Evolutionary conservation across 1,140 invertebrate species (phyloP), one percentile per base, ranked within the genome.

Genomic region (Drosophila subobscura): DNA sequence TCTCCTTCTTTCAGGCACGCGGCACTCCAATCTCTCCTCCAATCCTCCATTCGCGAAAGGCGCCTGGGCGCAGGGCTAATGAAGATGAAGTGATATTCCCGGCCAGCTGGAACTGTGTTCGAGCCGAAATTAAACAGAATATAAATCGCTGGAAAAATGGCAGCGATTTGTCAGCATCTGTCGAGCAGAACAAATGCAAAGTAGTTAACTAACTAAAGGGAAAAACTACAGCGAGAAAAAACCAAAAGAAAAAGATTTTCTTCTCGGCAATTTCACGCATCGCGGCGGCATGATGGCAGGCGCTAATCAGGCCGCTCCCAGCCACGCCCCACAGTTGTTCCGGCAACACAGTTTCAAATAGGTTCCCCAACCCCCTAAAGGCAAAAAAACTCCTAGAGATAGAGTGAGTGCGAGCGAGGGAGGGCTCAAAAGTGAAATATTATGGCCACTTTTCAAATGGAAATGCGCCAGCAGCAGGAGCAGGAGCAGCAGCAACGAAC

Each of bases 401-500:
- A 47, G 40, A 40, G 25, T 37, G 40, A 40, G 40, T 20, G 27
- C 46, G 8, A 54, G 44, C 44, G 22, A 29, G 23, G 45, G 27
- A 41, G 41, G 49, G 55, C 60, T 68, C 74, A 63, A 37, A 51
- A 79, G 78, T 79, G 72, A 89, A 89, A 83, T 89, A 83, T 88
- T 79, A 88, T 88, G 83, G 83, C 83, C 83, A 88, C 84, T 88
- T 88, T 88, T 88, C 83, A 88, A 88, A 83, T 88, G 78, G 83
- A 88, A 88, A 83, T 66, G 64, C 75, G 67, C 66, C 80, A 89
- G 64, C 73, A 74, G 47, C 72, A 79, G 50, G 52, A 77, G 27
- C 61, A 72, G 57, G 60, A 80, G 46, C 75, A 79, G 23, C 57
- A 72, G 61, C 71, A 81, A 83, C 75, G 50, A 89, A 88, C 83